These are phyloP conservation scores for Tachuris rubrigastra DNA, from an alignment of 2,113 vertebrate genomes.

Conservation along the genomic window DNA sequence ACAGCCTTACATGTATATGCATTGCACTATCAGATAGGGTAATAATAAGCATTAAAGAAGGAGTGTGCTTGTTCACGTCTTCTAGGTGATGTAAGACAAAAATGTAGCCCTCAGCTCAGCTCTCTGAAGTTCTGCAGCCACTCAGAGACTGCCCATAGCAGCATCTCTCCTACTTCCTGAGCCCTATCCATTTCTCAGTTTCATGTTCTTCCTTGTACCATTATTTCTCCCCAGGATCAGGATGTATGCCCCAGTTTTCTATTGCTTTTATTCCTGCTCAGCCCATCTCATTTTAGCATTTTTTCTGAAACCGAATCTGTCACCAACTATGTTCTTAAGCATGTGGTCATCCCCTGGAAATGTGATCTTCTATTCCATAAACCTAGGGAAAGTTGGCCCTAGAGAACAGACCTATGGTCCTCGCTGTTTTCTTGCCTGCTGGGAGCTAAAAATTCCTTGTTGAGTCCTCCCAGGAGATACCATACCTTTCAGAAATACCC, in stretches of 20 bases:
- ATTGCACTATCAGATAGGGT: not conserved
- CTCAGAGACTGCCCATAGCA: not conserved
- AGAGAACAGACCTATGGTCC: not conserved
- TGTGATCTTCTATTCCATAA: not conserved
- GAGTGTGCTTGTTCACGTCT: not conserved
- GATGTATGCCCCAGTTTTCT: not conserved
- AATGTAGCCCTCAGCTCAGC: not conserved
- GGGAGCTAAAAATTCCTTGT: not conserved
- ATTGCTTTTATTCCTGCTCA: not conserved
- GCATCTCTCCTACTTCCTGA: not conserved
- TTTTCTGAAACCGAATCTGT: not conserved
- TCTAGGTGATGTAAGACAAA: constrained; percentile 17
- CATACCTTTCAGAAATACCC: constrained; percentile 15
- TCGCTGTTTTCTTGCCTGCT: not conserved
- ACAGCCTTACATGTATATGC: not conserved
- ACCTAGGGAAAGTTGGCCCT: not conserved
- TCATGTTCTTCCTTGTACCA: not conserved
- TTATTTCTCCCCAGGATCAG: not conserved
- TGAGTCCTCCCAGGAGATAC: not conserved
- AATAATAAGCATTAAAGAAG: not conserved
- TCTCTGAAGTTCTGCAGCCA: not conserved
- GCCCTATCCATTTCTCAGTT: not conserved
- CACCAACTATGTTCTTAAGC: not conserved
- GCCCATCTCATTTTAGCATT: not conserved
- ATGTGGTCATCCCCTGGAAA: not conserved